Evolutionary conservation across 2,797 vertebrate genomes (phyloP).

Genomic region (Cynodonichthys magdalenae): DNA sequence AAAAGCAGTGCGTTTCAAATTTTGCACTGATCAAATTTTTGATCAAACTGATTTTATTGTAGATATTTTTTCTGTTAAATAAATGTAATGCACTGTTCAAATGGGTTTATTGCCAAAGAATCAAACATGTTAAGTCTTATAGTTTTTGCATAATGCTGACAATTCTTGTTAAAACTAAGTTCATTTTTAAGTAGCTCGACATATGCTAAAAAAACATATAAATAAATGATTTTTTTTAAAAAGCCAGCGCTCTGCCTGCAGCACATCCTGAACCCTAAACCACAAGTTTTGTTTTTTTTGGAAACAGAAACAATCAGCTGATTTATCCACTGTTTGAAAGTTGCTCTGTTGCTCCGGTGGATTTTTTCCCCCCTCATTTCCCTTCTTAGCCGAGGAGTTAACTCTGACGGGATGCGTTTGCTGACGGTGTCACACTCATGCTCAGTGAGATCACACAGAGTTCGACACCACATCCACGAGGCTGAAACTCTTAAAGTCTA

Average conservation of each 20-base stretch:
- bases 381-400: slow-evolving; percentile 14
- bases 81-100: no score
- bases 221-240: no score
- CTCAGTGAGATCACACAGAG: slow-evolving; percentile 64
- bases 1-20: no score
- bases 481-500: slow-evolving; percentile 65
- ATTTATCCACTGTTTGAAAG: slow-evolving; percentile 6
- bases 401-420: slow-evolving; percentile 25
- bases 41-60: no score
- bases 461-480: slow-evolving; percentile 66
- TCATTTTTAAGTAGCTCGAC: not conserved
- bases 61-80: no score
- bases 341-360: slow-evolving; percentile 23
- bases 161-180: not conserved
- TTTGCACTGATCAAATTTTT: no score
- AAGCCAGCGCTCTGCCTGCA: not conserved
- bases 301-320: slow-evolving; percentile 42
- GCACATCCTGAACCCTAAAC: no score
- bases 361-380: slow-evolving; percentile 8
- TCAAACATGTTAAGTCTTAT: no score
- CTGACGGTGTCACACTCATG: slow-evolving; percentile 57
- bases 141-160: no score
- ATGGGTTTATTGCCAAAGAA: no score
- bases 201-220: no score
- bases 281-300: not conserved